Evolutionary conservation across 2,888 invertebrate species (phyloP), one percentile per base, ranked within the genome.

Genomic region (Cancer borealis): DNA sequence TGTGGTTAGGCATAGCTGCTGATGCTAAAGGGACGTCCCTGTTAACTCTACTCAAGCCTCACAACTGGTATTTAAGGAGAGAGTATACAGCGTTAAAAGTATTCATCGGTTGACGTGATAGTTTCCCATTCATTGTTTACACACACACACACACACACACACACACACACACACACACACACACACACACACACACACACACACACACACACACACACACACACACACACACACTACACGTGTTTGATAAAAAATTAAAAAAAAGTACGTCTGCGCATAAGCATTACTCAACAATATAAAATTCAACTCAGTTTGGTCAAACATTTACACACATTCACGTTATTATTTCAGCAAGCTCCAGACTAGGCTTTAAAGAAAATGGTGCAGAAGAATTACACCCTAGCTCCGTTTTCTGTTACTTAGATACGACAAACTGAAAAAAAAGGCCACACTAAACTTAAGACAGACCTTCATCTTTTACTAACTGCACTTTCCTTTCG

Each of bases 81-180:
- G 10, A 17, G 12, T 54, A 17, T 14, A 14, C 12, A 17, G 54
- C 3, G 54, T 14, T 54, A 17, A 54, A 10, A 14, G 54, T n/a
- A n/a, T 73, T 73, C 66, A n/a, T 26, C 26, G 8, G 6, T 8
- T 26, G 73, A 73, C 26, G n/a, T 73, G 2, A 14, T 39, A 10
- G 84, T 84, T 84, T 84, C 30, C 14, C 73, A 26, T 30, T 84
- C 39, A 84, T 39, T 84, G 79, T 12, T 26, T 6, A 17, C 26
- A 26, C 79, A 26, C 79, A n/a, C 79, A 79, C 79, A 79, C 79
- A 79, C 79, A 79, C 79, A 79, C 79, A 79, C 79, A 79, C 26
- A 84, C 39, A 84, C 84, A 84, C 84, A 84, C 84, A 84, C 84
- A 84, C 84, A 84, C 84, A 84, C 84, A 84, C 84, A 84, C 84